Evolutionary conservation across 1,140 invertebrate species (phyloP).

Genomic region (Anadara kagoshimensis): DNA sequence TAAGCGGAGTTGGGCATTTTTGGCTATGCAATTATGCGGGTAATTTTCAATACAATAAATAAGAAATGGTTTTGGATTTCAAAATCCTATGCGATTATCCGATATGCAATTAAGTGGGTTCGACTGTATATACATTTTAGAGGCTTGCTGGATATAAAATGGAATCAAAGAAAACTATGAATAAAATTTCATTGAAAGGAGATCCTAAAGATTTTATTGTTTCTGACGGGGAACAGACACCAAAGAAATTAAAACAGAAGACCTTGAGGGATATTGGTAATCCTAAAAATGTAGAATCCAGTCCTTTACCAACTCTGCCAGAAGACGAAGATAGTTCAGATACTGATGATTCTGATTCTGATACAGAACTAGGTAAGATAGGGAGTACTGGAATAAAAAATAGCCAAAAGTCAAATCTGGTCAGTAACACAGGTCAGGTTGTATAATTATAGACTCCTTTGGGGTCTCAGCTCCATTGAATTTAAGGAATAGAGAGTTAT

Average conservation of each 20-base stretch:
- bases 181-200: conserved; percentile 4
- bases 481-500: too few species aligned
- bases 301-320: not conserved
- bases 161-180: conserved; percentile 39
- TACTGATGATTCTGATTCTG: conserved; percentile 9
- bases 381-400: too few species aligned
- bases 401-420: too few species aligned
- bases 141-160: conserved; percentile 47
- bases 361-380: not conserved
- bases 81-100: too few species aligned
- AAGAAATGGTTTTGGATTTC: too few species aligned
- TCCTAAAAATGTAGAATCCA: not conserved
- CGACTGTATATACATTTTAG: conserved; percentile 62
- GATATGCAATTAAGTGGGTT: too few species aligned
- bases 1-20: too few species aligned
- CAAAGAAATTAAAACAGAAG: not conserved
- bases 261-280: not conserved
- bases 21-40: too few species aligned
- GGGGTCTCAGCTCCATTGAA: too few species aligned
- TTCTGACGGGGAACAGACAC: not conserved
- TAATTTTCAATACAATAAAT: too few species aligned
- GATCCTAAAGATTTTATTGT: conserved; percentile 2
- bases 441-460: too few species aligned
- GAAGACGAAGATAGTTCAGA: conserved; percentile 26
- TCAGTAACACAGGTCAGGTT: too few species aligned